Conservation (phyloP, 2,888 invertebrate genomes). For the Disparrhopalites patrizii region DNA sequence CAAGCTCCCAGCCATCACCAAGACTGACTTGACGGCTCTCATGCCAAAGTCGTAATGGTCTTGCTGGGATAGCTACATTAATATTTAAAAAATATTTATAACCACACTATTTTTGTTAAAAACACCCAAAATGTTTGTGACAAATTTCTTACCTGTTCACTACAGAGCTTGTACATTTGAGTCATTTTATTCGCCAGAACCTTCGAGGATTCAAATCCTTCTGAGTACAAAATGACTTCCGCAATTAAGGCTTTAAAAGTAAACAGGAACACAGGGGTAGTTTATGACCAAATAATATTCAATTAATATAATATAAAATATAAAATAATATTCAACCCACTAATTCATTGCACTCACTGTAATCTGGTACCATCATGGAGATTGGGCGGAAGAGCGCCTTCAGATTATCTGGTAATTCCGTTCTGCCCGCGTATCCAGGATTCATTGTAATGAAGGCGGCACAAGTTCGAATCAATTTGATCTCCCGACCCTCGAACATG, state of each 20-base stretch:
- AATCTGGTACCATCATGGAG: slow-evolving; percentile 90
- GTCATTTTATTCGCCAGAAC: slow-evolving; percentile 86
- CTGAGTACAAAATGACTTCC: slow-evolving; percentile 87
- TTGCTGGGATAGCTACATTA: slow-evolving; percentile 49
- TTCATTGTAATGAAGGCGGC: slow-evolving; percentile 88
- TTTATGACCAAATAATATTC: background rate
- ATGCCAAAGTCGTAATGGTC: slow-evolving; percentile 91
- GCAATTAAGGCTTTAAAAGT: slow-evolving; percentile 67
- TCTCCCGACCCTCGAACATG: slow-evolving; percentile 84
- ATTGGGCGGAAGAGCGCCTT: slow-evolving; percentile 82
- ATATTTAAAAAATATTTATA: background rate
- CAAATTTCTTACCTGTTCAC: slow-evolving; percentile 79
- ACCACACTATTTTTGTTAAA: slow-evolving; percentile 51
- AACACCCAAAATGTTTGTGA: no score
- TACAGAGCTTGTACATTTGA: slow-evolving; percentile 86
- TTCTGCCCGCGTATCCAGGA: slow-evolving; percentile 81
- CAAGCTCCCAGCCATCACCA: slow-evolving; percentile 86
- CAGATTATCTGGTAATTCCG: slow-evolving; percentile 81
- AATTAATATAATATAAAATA: background rate
- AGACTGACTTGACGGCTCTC: slow-evolving; percentile 86
- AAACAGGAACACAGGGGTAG: background rate
- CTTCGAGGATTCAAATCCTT: slow-evolving; percentile 85
- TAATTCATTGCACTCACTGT: slow-evolving; percentile 57
- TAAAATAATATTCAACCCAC: background rate
- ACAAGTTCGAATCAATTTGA: slow-evolving; percentile 70